phyloP scores from a whole-genome alignment of 2,888 invertebrate species.

The Flexamia atlantica region DNA sequence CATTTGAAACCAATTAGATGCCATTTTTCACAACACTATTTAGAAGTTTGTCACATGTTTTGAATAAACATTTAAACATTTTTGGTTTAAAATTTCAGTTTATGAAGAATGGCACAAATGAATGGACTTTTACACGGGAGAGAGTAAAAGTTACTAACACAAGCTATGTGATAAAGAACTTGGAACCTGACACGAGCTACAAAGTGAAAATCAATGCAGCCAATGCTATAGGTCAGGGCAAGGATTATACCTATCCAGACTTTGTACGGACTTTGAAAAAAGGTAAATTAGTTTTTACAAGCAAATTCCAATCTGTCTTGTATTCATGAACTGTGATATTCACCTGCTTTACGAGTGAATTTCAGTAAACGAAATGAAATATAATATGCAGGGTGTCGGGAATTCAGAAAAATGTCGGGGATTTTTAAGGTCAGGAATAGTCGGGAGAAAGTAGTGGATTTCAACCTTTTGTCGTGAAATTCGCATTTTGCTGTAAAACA shows the following conservation, averaged over 20 bases:
- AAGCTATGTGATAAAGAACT: constrained; percentile 83
- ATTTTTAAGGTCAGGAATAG: too few relatives aligned
- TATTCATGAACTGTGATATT: too few relatives aligned
- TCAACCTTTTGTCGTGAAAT: too few relatives aligned
- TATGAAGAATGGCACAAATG: constrained; percentile 76
- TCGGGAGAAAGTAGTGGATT: too few relatives aligned
- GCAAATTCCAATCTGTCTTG: neutral
- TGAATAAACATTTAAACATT: constrained; percentile 68
- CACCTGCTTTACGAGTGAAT: too few relatives aligned
- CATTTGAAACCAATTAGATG: too few relatives aligned
- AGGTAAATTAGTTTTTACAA: constrained; percentile 35
- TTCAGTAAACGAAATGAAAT: too few relatives aligned
- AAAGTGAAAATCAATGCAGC: constrained; percentile 82
- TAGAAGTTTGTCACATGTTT: too few relatives aligned
- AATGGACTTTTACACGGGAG: constrained; percentile 79
- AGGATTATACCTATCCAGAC: constrained; percentile 69
- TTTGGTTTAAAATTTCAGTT: constrained; percentile 75
- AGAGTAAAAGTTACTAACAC: constrained; percentile 81
- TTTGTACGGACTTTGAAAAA: constrained; percentile 61
- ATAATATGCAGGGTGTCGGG: too few relatives aligned
- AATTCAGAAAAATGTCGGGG: too few relatives aligned
- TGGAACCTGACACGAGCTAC: constrained; percentile 83
- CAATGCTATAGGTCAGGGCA: constrained; percentile 81
- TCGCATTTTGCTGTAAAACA: too few relatives aligned
- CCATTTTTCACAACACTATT: too few relatives aligned